Conservation (phyloP, 2,888 invertebrate species). For the Agrotis clavis region DNA sequence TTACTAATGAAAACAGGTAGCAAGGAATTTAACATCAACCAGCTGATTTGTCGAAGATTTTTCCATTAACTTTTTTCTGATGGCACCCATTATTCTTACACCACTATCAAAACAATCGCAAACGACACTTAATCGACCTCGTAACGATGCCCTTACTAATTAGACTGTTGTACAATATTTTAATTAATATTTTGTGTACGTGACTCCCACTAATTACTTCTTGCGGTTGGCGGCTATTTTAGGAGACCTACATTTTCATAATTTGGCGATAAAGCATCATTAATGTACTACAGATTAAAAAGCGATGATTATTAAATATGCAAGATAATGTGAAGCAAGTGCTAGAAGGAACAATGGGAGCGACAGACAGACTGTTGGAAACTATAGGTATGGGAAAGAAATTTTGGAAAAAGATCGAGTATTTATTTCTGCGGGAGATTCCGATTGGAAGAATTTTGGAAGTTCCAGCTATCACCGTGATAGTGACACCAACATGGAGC, state of each 20-base stretch:
- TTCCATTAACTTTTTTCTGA: too few species aligned
- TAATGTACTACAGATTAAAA: constrained; percentile 33
- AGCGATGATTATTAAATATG: background rate
- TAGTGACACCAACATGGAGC: too few species aligned
- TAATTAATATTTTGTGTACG: constrained; percentile 46
- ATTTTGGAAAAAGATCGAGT: background rate
- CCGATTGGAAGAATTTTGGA: background rate
- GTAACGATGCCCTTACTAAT: constrained; percentile 40
- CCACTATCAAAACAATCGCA: constrained; percentile 15
- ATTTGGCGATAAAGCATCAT: constrained; percentile 45
- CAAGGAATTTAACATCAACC: too few species aligned
- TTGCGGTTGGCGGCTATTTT: constrained; percentile 47
- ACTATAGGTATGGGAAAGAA: background rate
- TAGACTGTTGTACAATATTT: constrained; percentile 41
- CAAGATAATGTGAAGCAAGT: background rate
- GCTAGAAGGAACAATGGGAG: background rate
- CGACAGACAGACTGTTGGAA: background rate
- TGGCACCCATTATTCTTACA: background rate
- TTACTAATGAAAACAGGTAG: too few species aligned
- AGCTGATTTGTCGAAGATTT: too few species aligned
- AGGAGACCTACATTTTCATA: constrained; percentile 41
- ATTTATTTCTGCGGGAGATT: background rate
- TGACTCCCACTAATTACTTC: constrained; percentile 37
- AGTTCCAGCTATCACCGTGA: too few species aligned
- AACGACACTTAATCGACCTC: constrained; percentile 27